Evolutionary conservation across 23 tunicate genomes (phyloP).

Genomic region (Ciona savignyi): DNA sequence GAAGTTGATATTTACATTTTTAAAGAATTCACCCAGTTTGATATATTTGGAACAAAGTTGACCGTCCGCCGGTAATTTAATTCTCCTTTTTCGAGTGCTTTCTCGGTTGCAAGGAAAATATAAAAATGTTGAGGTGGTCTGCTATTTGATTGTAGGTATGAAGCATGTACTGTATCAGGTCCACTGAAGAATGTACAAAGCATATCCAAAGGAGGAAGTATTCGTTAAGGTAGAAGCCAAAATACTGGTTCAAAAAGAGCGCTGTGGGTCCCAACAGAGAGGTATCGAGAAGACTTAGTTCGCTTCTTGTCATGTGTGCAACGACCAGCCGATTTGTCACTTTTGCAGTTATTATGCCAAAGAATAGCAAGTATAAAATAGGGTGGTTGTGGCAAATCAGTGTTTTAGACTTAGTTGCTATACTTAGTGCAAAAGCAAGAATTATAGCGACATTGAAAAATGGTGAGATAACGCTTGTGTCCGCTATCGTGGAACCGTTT

Average conservation of each 20-base stretch:
- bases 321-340: constrained; percentile 87
- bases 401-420: constrained; percentile 56
- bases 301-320: constrained; percentile 87
- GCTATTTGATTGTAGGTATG: constrained; percentile 79
- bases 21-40: too few relatives aligned
- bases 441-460: constrained; percentile 61
- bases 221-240: constrained; percentile 51
- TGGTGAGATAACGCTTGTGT: constrained; percentile 91
- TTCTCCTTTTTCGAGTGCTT: neutral
- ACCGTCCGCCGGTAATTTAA: too few relatives aligned
- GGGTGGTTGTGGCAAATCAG: constrained; percentile 53
- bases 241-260: constrained; percentile 80
- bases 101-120: constrained; percentile 53
- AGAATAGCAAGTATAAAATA: constrained; percentile 66
- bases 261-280: constrained; percentile 45
- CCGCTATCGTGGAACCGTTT: constrained; percentile 81
- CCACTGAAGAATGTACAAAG: constrained; percentile 39
- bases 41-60: too few relatives aligned
- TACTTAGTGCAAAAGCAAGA: constrained; percentile 47
- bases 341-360: constrained; percentile 81
- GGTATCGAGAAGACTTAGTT: constrained; percentile 61
- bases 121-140: constrained; percentile 38
- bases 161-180: constrained; percentile 50
- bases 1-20: too few relatives aligned
- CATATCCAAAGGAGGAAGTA: constrained; percentile 55